A percentile compares a stretch with the other conserved stretches of the same genome.
phyloP scores from a whole-genome alignment of 2,113 vertebrate genomes.

The Xenotilapia caudafasciata region DNA sequence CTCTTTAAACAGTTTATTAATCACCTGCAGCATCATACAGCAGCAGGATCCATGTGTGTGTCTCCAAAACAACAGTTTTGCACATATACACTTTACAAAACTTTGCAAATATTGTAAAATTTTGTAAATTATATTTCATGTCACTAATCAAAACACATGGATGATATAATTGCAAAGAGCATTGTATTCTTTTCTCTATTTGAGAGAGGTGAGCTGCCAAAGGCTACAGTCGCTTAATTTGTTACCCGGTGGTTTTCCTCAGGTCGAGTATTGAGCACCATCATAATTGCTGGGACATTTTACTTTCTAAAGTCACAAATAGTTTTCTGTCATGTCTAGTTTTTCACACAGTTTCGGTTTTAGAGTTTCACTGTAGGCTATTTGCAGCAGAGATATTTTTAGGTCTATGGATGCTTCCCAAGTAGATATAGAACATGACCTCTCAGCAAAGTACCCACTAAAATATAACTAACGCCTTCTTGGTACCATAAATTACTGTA shows the following conservation, averaged over 20 bases:
- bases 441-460: background rate
- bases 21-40: background rate
- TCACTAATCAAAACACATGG: background rate
- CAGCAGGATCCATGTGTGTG: background rate
- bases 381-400: background rate
- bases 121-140: background rate
- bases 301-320: background rate
- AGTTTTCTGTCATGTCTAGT: background rate
- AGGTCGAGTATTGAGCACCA: background rate
- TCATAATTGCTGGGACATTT: background rate
- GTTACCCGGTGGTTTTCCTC: background rate
- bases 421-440: background rate
- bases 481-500: background rate
- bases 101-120: background rate
- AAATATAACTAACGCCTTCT: background rate
- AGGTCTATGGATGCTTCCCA: background rate
- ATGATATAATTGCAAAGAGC: rapidly evolving
- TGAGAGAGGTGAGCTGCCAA: background rate
- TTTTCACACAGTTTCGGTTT: background rate
- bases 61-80: background rate
- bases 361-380: background rate
- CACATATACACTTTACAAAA: background rate
- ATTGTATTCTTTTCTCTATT: background rate
- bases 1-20: background rate
- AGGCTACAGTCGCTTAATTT: background rate